Base-by-base conservation (phyloP, 2,113 vertebrate species). In the Neomonachus schauinslandi region DNA sequence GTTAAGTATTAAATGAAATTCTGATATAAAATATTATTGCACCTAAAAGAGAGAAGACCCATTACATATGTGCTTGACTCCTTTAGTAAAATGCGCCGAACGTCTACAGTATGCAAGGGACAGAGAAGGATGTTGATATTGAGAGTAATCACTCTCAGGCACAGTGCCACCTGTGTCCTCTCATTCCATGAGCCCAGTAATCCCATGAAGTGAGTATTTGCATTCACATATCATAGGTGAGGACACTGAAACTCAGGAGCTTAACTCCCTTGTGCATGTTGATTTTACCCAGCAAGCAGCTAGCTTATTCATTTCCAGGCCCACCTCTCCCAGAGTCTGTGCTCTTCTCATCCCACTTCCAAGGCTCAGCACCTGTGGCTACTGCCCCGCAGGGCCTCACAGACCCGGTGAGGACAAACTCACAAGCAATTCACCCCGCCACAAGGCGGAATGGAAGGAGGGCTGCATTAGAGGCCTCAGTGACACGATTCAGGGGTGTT, bases 1-100 rank as follows among this genome's bases (percentile, higher is more conserved):
- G 2, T 67, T 91, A 95, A 97, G 7, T 84, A 87, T 63, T 76
- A 77, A 92, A 55, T 79, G 63, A 82, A 90, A 83, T 61, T 83
- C 19, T 39, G 42, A 36, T 33, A 59, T 46, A 53, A 91, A 83
- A 71, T 49, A 81, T 57, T 53, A 77, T 0, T 57, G 72, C 31
- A 39, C 8, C 53, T 91, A 61, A 80, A 96, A 84, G 81, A 83
- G 42, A 87, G 57, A 85, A 95, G 71, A 71, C 5, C 57, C 8
- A 19, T 84, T 51, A 55, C 22, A 3, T 3, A 3, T 61, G 22
- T 74, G 63, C 67, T 46, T 65, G 18, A 33, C 39, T 46, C 61
- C 42, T 89, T 95, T 15, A 12, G 51, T 49, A 84, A 53, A 86
- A 36, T 33, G 15, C 77, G 36, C 63, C 4, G 10, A 80, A 91